Evolutionary conservation across 2,113 vertebrate species (phyloP), one percentile per base, ranked within the genome.

Genomic region (Proteles cristata): DNA sequence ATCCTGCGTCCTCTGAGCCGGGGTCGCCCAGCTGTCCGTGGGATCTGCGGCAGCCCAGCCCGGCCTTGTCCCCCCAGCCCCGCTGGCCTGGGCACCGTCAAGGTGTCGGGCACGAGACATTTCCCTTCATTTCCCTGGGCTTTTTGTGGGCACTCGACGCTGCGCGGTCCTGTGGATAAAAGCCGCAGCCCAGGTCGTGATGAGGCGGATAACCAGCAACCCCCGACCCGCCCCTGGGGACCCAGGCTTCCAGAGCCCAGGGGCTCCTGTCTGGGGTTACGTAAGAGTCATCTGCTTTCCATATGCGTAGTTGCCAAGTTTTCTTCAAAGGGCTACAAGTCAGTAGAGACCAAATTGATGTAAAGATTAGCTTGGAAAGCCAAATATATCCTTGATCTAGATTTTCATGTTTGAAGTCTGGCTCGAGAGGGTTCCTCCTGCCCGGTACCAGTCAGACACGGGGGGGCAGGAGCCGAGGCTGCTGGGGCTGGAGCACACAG

Each of bases 251-350:
- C 26, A 0, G 82, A 50, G 58, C 81, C 53, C 76, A 1, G 48
- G 63, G 80, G 63, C 92, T 50, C 7, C 43, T 76, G 71, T 58
- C 73, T 17, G 25, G 87, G 96, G 69, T 84, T 96, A 58, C 0
- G 0, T 90, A 82, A 93, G 95, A 3, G 48, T 93, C 97, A 33
- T 83, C 90, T 50, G 94, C 79, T 85, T 96, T 50, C 63, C 90
- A 93, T 88, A 93, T 2, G 4, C 7, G 68, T 61, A 87, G 65
- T 43, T 86, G 94, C 86, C 92, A 1, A 28, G 90, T 76, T 76
- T 65, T 84, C 97, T 97, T 95, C 98, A 81, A 96, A 98, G 96
- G 96, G 96, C 94, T 93, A 97, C n/a, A 85, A 90, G 86, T 9
- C 9, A 81, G 23, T 11, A 19, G 91, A 93, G 97, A 68, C n/a